Base-by-base conservation (phyloP, 2,797 vertebrate species). In the Sternotherus odoratus region DNA sequence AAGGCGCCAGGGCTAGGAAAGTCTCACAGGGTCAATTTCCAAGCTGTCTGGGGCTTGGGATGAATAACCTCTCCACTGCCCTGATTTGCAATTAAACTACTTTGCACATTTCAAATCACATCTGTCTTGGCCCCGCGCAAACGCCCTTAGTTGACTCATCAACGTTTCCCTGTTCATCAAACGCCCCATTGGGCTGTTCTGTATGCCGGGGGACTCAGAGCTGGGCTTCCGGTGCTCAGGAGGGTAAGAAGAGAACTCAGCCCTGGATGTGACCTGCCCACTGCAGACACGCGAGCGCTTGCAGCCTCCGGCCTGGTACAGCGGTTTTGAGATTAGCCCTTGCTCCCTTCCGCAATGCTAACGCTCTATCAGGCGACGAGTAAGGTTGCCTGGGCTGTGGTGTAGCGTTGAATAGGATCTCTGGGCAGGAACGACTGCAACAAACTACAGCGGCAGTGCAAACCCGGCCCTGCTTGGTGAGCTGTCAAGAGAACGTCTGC, bases 321-420 rank as follows among this genome's bases (percentile, higher is more conserved):
- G 60, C 72, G 51, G 51, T 72, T 83, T 51, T 79, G 53, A 87
- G 75, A 75, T 83, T 51, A 69, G 24, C 81, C 54, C 19, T 48
- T 74, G 36, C 77, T 75, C 49, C 26, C 46, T 51, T 75, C 53
- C 49, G 30, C 54, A 66, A 49, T 33, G 36, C 77, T 85, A 81
- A 77, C 79, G 36, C 77, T 81, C 80, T 54, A 88, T 84, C 77
- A n/a, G 54, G 75, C 39, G 19, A 84, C 85, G 66, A 83, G 66
- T 88, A 84, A 80, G 77, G 77, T n/a, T 77, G 46, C 53, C 63
- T 84, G 77, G 26, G 63, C 30, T 6, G 50, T 48, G 75, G 60
- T 50, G 53, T 84, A 83, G 77, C 74, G 57, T 86, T 78, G 54
- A 78, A 84, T 63, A 80, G 84, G 53, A 79, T 48, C 74, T 77